phyloP scores from a whole-genome alignment of 1,140 invertebrate species.

The Daktulosphaira vitifoliae region DNA sequence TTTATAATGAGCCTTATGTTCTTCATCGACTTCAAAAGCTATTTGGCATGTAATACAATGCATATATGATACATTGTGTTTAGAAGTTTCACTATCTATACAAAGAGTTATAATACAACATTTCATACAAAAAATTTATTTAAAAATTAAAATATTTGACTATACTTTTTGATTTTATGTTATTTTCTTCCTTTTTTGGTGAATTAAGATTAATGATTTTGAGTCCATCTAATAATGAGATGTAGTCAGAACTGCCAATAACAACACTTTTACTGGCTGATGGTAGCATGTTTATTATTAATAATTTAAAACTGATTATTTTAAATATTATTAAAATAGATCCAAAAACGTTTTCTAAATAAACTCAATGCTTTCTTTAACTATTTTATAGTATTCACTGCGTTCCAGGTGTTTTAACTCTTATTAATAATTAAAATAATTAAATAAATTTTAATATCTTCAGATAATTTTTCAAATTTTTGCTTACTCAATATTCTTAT shows the following conservation, averaged over 20 bases:
- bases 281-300: background rate
- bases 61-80: background rate
- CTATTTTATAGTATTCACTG: too few relatives aligned
- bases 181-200: background rate
- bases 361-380: too few relatives aligned
- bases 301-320: too few relatives aligned
- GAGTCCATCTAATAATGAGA: background rate
- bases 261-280: background rate
- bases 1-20: slow-evolving; percentile 82
- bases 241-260: background rate
- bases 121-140: background rate
- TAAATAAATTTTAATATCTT: too few relatives aligned
- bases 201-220: background rate
- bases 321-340: too few relatives aligned
- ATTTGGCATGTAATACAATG: slow-evolving; percentile 82
- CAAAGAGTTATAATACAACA: background rate
- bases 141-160: background rate
- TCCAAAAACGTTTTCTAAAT: too few relatives aligned
- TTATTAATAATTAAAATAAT: too few relatives aligned
- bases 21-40: slow-evolving; percentile 64
- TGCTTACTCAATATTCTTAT: too few relatives aligned
- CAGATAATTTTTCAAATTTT: too few relatives aligned
- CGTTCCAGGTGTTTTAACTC: too few relatives aligned
- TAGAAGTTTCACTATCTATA: background rate
- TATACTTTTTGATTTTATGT: background rate